A percentile compares a stretch with the other conserved stretches of the same genome.
Conservation (phyloP, 2,113 vertebrate species). For the Pyrgilauda ruficollis region DNA sequence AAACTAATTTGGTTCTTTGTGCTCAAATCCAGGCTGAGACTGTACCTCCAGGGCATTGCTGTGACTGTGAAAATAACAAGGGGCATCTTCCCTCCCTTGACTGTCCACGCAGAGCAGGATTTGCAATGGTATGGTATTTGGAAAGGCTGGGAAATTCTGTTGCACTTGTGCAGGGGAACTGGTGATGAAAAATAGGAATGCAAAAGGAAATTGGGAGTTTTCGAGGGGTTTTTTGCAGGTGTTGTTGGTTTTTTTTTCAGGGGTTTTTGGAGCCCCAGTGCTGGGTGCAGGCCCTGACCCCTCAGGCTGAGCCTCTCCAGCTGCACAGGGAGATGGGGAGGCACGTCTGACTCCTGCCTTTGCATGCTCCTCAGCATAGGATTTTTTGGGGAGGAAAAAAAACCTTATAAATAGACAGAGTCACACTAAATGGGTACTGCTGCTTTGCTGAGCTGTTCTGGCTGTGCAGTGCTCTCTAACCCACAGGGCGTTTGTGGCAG, state of each 20-base stretch:
- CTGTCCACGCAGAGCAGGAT: background rate
- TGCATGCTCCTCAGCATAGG: background rate
- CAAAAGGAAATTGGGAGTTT: background rate
- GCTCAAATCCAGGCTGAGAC: background rate
- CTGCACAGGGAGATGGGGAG: background rate
- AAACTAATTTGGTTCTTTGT: background rate
- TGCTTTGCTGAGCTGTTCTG: background rate
- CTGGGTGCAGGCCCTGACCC: background rate
- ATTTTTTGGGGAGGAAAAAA: background rate
- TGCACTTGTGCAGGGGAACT: background rate
- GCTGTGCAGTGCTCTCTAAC: background rate
- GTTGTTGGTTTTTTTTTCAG: accelerated
- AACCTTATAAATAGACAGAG: background rate
- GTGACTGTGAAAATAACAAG: background rate
- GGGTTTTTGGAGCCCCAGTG: background rate
- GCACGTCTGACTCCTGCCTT: background rate
- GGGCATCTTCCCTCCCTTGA: background rate
- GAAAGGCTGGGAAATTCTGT: background rate
- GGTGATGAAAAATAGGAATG: background rate
- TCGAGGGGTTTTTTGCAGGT: accelerated
- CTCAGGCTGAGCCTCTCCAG: background rate
- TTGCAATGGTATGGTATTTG: background rate
- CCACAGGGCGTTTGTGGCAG: accelerated
- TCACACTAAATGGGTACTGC: too few species aligned
- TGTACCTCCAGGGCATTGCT: background rate